Evolutionary conservation across 2,113 vertebrate species (phyloP), one percentile per base, ranked within the genome.

Genomic region (Dinomys branickii): DNA sequence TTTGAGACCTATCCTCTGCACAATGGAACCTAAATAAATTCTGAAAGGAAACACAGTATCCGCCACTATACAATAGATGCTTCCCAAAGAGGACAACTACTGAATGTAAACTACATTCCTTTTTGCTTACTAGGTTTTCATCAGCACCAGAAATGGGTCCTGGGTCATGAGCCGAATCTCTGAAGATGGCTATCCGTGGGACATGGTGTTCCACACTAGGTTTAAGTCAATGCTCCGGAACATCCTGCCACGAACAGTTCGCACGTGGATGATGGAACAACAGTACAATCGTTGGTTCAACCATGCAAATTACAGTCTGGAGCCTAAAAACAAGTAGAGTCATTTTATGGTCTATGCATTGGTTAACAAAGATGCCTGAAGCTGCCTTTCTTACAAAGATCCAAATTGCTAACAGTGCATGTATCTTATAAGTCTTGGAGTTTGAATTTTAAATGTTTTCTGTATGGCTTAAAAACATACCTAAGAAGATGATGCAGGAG

Each of bases 281-380:
- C 50, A 71, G 13, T 94, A 99, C 96, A 99, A 99, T 96, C 90
- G 83, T 0, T 99, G 97, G 98, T 99, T 98, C 95, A 98, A 98
- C 97, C 99, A 99, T 96, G 97, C 94, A 86, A 97, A 99, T 73
- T 99, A 99, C 14, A 98, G 99, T 50, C 98, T 99, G 61, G 97
- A 98, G 94, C 99, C 99, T 94, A 96, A 80, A 80, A 98, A 99
- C 97, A 99, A 99, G 99, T 99, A 97, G 12, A 58, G 86, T 91
- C 67, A 54, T 56, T 96, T 78, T 61, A 20, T 50, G 63, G 22
- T 54, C 52, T 56, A 38, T 11, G 73, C 73, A 24, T 65, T 65
- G 13, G 14, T 13, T 41, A 56, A 44, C 50, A 41, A n/a, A 38
- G 24, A 24, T 67, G 17, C 22, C 69, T 67, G 22, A 69, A 54